These are phyloP conservation scores for Ectobius pallidus DNA, from an alignment of 2,888 invertebrate species.

Conservation along the genomic window DNA sequence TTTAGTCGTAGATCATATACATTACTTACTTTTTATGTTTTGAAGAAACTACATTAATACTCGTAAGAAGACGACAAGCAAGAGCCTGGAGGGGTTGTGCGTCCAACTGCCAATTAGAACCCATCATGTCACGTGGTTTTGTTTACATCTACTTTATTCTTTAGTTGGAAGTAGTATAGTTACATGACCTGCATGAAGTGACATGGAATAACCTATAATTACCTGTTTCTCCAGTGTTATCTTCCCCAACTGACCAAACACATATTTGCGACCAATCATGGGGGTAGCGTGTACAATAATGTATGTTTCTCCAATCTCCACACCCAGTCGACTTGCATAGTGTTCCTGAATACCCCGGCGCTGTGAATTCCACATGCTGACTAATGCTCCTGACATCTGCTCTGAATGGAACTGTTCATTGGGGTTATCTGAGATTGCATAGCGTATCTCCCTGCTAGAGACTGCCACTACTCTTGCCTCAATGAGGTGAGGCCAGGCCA, in stretches of 20 bases:
- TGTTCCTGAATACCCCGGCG: slow-evolving; percentile 62
- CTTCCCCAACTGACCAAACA: slow-evolving; percentile 65
- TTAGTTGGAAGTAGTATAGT: too few species aligned
- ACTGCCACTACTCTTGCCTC: slow-evolving; percentile 75
- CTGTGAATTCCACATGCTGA: slow-evolving; percentile 60
- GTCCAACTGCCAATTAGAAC: too few species aligned
- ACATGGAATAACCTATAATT: too few species aligned
- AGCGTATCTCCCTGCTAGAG: slow-evolving; percentile 59
- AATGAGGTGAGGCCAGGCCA: slow-evolving; percentile 92
- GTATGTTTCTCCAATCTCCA: slow-evolving; percentile 72
- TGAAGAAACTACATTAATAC: too few species aligned
- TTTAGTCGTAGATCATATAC: too few species aligned
- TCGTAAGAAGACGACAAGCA: too few species aligned
- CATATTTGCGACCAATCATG: slow-evolving; percentile 71
- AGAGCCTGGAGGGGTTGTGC: too few species aligned
- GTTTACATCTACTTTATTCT: too few species aligned
- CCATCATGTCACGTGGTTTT: too few species aligned
- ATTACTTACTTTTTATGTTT: too few species aligned
- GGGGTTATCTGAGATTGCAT: slow-evolving; percentile 36
- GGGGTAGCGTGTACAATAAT: slow-evolving; percentile 73
- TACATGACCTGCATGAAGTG: too few species aligned
- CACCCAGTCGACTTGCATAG: slow-evolving; percentile 75
- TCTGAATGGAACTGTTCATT: slow-evolving; percentile 43
- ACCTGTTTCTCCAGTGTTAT: slow-evolving; percentile 66
- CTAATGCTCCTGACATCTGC: slow-evolving; percentile 54